phyloP scores from a whole-genome alignment of 2,797 vertebrate species.

The Melanotaenia maccullochi region DNA sequence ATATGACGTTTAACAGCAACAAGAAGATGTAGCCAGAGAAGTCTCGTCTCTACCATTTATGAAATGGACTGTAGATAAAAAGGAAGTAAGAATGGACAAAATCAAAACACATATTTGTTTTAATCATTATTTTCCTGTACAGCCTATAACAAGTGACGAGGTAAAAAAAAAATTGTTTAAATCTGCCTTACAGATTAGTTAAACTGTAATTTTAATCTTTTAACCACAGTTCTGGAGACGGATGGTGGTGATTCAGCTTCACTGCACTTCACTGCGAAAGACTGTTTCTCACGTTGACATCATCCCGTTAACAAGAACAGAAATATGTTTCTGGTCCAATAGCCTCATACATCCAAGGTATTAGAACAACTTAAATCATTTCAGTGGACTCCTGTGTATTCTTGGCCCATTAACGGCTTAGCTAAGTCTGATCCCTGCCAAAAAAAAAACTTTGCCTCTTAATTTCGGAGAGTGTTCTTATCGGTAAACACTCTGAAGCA shows the following conservation, averaged over 20 bases:
- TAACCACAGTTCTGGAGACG: not conserved
- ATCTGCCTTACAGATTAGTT: not conserved
- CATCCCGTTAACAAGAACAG: not conserved
- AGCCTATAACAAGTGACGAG: not conserved
- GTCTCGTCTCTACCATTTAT: too few species aligned
- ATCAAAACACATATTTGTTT: too few species aligned
- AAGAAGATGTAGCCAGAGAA: too few species aligned
- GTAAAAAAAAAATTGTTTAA: not conserved
- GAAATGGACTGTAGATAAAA: too few species aligned
- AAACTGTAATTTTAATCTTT: not conserved
- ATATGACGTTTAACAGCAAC: too few species aligned
- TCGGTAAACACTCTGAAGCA: conserved; percentile 3
- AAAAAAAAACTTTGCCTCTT: conserved; percentile 15
- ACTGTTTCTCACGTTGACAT: too few species aligned
- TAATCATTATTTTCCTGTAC: not conserved
- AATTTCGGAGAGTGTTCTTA: conserved; percentile 24
- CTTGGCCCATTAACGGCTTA: conserved; percentile 59
- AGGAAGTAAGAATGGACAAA: too few species aligned
- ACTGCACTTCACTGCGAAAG: not conserved
- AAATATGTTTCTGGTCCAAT: conserved; percentile 9
- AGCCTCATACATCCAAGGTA: conserved; percentile 1
- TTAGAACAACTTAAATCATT: conserved; percentile 23
- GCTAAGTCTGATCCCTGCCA: conserved; percentile 26
- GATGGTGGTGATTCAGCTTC: not conserved
- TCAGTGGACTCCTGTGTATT: conserved; percentile 13